Evolutionary conservation across 1,140 invertebrate species (phyloP).

Genomic region (Linepithema humile): DNA sequence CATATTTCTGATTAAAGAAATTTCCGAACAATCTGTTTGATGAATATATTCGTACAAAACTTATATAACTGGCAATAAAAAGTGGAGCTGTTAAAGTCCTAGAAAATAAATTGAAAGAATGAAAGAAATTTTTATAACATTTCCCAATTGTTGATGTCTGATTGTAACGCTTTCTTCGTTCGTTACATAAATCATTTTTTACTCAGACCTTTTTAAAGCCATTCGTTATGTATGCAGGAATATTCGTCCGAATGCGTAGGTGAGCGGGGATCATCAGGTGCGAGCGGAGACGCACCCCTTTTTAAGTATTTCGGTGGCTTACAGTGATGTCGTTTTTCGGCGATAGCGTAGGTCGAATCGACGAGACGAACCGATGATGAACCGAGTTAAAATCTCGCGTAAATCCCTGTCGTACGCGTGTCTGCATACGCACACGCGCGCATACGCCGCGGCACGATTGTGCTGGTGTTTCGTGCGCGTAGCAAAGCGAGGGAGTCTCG

Average conservation of each 20-base stretch:
- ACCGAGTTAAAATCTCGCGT: constrained; percentile 56
- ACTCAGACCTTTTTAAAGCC: background rate
- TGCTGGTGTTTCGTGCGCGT: constrained; percentile 38
- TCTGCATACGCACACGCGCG: constrained; percentile 17
- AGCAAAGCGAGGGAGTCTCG: constrained; percentile 72
- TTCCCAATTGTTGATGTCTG: too few species aligned
- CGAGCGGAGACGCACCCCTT: background rate
- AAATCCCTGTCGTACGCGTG: constrained; percentile 49
- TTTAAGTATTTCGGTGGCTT: constrained; percentile 7
- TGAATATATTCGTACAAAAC: too few species aligned
- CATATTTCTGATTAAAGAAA: too few species aligned
- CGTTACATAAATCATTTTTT: too few species aligned
- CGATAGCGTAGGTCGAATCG: constrained; percentile 64
- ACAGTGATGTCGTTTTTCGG: background rate
- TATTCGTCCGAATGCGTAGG: constrained; percentile 16
- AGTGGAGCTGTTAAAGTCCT: too few species aligned
- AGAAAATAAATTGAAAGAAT: too few species aligned
- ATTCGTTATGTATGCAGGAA: background rate
- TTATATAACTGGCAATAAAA: too few species aligned
- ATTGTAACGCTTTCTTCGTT: too few species aligned
- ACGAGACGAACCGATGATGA: constrained; percentile 59
- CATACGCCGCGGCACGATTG: constrained; percentile 26
- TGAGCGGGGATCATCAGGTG: background rate
- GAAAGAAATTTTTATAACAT: too few species aligned
- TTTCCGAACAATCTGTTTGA: too few species aligned